Percentiles rank a stretch among this genome's conserved stretches.
phyloP scores from a whole-genome alignment of 2,113 vertebrate species.

The Myocastor coypus region DNA sequence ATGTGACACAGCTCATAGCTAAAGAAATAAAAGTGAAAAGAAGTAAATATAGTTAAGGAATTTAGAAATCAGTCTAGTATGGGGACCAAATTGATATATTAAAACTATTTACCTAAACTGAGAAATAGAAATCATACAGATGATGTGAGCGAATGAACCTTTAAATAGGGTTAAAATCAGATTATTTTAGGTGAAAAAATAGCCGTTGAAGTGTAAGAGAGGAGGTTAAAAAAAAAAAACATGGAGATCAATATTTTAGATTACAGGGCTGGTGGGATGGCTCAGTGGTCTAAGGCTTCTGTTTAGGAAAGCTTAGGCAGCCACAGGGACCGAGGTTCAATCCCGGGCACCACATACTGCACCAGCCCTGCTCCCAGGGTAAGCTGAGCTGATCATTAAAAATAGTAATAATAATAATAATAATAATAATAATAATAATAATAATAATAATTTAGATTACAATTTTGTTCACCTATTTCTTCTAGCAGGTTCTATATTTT shows the following conservation, averaged over 20 bases:
- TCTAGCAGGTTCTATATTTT: not conserved
- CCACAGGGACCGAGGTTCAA: too few relatives aligned
- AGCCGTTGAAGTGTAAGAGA: not conserved
- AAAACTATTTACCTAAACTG: not conserved
- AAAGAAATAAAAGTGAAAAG: not conserved
- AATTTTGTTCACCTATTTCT: slow-evolving; percentile 76
- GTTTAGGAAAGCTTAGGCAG: too few relatives aligned
- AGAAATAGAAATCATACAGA: not conserved
- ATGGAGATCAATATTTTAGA: too few relatives aligned
- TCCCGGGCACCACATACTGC: too few relatives aligned
- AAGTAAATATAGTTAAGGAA: not conserved
- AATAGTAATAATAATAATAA: too few relatives aligned
- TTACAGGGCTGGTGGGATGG: too few relatives aligned
- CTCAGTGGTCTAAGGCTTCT: too few relatives aligned
- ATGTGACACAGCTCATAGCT: not conserved
- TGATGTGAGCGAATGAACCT: not conserved
- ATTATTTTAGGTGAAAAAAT: not conserved
- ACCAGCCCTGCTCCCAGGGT: too few relatives aligned
- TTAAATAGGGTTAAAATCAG: not conserved
- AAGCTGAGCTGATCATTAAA: too few relatives aligned
- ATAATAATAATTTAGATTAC: too few relatives aligned
- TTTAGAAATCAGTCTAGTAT: not conserved
- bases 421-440: too few relatives aligned
- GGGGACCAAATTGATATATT: not conserved
- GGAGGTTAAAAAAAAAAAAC: too few relatives aligned